Evolutionary conservation across 2,888 invertebrate genomes (phyloP), one percentile per base, ranked within the genome.

Genomic region (Steromphala cineraria): DNA sequence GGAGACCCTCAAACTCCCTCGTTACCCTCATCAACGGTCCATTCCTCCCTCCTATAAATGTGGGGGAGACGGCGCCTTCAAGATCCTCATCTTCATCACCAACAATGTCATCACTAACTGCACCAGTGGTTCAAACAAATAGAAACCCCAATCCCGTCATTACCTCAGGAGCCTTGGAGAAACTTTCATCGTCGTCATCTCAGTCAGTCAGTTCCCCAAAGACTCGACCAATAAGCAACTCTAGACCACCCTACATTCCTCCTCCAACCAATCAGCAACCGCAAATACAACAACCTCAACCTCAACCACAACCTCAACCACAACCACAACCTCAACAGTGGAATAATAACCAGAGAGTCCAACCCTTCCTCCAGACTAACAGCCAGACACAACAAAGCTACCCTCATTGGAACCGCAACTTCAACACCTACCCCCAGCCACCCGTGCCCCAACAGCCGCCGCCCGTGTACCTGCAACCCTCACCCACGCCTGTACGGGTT

Each of bases 11-110:
- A 4, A 19, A 19, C 5, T 36, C 71, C 36, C 36, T 40, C 36
- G 71, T 71, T 15, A 71, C 71, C n/a, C 71, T 71, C 71, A 36
- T 71, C 71, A 71, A 24, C n/a, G 71, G 71, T 15, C 28, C 28
- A 15, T 71, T 71, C 71, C 40, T 71, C n/a, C 71, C 31, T 13
- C 31, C 31, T 19, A 28, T 71, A n/a, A 17, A 17, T n/a, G 31
- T 36, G 8, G 71, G 71, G 19, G 40, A 71, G n/a, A 71, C 13
- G 28, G 36, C 71, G 2, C n/a, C 36, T 17, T 40, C 71, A 3
- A 40, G n/a, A 40, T 71, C 71, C 19, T 28, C 17, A 8, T 56
- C 19, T 19, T 24, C 56, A 15, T 21, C 19, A 24, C 36, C 71
- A 5, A 46, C 7, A 46, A 1, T 46, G 13, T 46, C 46, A 46